phyloP scores from a whole-genome alignment of 2,113 vertebrate species.

The Heterocephalus glaber region DNA sequence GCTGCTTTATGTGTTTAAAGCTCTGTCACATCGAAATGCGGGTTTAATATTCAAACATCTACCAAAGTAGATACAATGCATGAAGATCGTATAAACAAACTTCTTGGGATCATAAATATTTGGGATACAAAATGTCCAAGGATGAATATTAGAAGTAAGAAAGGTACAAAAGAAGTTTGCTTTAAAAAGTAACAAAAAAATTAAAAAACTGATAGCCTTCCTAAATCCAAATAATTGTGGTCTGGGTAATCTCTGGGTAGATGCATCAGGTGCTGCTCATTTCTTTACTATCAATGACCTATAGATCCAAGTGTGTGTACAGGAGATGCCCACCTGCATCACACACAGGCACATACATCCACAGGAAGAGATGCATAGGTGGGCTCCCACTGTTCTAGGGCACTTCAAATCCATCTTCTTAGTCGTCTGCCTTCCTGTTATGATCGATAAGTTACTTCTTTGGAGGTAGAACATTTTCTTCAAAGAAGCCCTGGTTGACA shows the following conservation, averaged over 20 bases:
- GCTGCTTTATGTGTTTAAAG: slow-evolving; percentile 36
- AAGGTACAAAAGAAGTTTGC: slow-evolving; percentile 62
- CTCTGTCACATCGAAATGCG: slow-evolving; percentile 25
- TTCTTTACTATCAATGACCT: neutral
- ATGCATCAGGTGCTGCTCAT: neutral
- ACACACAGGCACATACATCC: neutral
- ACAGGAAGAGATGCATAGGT: slow-evolving; percentile 12
- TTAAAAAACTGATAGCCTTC: neutral
- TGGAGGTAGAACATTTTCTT: slow-evolving; percentile 94
- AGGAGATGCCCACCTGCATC: neutral
- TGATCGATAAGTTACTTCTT: slow-evolving; percentile 83
- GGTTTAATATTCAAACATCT: slow-evolving; percentile 49
- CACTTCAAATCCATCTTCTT: slow-evolving; percentile 49
- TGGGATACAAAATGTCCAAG: slow-evolving; percentile 42
- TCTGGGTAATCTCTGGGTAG: neutral
- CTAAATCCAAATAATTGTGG: slow-evolving; percentile 41
- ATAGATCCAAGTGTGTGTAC: neutral
- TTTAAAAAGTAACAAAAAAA: slow-evolving; percentile 49
- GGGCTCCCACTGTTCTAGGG: slow-evolving; percentile 44
- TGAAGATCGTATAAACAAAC: slow-evolving; percentile 31
- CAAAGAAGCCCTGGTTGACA: slow-evolving; percentile 96
- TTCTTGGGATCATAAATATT: slow-evolving; percentile 39
- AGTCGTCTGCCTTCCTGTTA: slow-evolving; percentile 64
- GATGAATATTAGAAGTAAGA: slow-evolving; percentile 18
- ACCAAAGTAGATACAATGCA: slow-evolving; percentile 33